Percentiles rank a stretch among this genome's conserved stretches.
These are phyloP conservation scores for Octopus sinensis DNA, from an alignment of 1,140 invertebrate genomes.

Conservation along the genomic window DNA sequence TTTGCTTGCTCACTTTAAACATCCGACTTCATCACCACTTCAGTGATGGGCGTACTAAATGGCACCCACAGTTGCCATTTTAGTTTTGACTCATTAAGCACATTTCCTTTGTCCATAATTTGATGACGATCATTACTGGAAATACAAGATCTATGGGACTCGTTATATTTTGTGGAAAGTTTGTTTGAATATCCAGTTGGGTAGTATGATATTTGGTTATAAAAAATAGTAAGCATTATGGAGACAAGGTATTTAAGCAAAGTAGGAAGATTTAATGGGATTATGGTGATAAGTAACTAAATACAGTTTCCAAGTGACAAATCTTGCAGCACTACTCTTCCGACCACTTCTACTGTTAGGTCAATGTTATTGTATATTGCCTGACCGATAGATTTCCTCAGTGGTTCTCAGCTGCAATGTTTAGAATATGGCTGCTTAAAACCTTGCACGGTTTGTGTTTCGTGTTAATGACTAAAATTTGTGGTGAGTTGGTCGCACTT, in stretches of 20 bases:
- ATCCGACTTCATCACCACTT: neutral
- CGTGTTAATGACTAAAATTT: conserved; percentile 15
- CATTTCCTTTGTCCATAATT: conserved; percentile 16
- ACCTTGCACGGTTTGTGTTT: conserved; percentile 15
- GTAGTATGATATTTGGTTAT: conserved; percentile 17
- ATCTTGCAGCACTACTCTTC: conserved; percentile 12
- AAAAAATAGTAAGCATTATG: conserved; percentile 3
- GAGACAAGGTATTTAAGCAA: conserved; percentile 9
- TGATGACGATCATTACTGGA: conserved; percentile 8
- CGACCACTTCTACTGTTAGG: conserved; percentile 12
- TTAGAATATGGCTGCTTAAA: conserved; percentile 6
- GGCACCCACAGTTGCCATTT: neutral
- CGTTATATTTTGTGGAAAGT: conserved; percentile 17
- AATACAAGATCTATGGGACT: conserved; percentile 9
- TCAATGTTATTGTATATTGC: neutral
- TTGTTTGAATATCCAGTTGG: conserved; percentile 17
- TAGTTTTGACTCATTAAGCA: conserved; percentile 10
- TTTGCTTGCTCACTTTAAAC: conserved; percentile 6
- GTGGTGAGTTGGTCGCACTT: conserved; percentile 15
- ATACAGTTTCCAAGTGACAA: neutral
- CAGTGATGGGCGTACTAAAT: neutral
- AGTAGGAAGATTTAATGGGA: conserved; percentile 6
- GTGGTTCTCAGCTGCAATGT: conserved; percentile 16
- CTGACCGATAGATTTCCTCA: neutral
- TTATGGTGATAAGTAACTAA: conserved; percentile 1